Conservation (phyloP, 1,140 invertebrate species). For the Bombus sylvicola region DNA sequence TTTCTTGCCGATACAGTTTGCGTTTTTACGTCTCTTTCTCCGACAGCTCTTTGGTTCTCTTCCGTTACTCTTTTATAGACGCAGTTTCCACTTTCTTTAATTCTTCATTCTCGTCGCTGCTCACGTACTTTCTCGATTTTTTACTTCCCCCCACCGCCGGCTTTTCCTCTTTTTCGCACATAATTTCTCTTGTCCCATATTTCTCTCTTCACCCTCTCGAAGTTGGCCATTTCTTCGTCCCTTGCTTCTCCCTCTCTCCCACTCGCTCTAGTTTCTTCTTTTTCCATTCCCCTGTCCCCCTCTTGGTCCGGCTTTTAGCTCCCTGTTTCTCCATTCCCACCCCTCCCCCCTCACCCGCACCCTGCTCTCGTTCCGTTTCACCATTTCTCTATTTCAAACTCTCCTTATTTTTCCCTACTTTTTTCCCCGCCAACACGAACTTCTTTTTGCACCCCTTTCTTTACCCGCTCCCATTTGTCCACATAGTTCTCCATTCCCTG, state of each 20-base stretch:
- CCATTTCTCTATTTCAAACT: slow-evolving; percentile 34
- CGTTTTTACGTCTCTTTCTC: background rate
- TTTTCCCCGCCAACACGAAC: background rate
- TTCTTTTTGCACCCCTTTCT: slow-evolving; percentile 33
- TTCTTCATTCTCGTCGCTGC: slow-evolving; percentile 39
- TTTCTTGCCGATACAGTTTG: background rate
- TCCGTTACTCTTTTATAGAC: slow-evolving; percentile 2
- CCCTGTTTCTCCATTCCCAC: background rate
- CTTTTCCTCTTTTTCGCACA: slow-evolving; percentile 27
- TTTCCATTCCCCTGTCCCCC: background rate
- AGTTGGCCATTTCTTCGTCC: slow-evolving; percentile 1
- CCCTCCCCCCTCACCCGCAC: too few relatives aligned
- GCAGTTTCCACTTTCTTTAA: slow-evolving; percentile 40
- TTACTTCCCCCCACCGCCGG: background rate
- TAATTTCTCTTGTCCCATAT: slow-evolving; percentile 46
- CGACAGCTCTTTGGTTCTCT: background rate
- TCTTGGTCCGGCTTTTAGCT: background rate
- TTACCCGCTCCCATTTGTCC: slow-evolving; percentile 28
- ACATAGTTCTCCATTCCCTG: background rate
- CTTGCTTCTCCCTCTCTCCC: background rate
- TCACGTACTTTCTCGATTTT: slow-evolving; percentile 37
- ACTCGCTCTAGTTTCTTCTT: background rate
- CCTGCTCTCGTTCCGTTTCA: background rate
- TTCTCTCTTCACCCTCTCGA: slow-evolving; percentile 28
- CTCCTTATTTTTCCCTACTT: slow-evolving; percentile 16